A percentile compares a stretch with the other conserved stretches of the same genome.
These are phyloP conservation scores for Illadopsis cleaveri DNA, from an alignment of 2,113 vertebrate genomes.

Conservation along the genomic window DNA sequence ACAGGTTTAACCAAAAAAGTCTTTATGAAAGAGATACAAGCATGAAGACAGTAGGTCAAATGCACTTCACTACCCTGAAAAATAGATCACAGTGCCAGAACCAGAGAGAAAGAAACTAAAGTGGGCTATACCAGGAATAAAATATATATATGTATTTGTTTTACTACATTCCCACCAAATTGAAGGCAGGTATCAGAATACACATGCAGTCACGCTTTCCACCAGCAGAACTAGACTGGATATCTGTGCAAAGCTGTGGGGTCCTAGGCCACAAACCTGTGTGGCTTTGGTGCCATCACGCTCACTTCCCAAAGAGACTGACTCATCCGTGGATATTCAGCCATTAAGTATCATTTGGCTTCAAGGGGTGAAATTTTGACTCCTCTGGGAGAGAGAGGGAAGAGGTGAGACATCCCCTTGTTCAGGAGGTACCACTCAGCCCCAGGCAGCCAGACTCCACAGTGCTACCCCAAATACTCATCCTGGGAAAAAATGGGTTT, in stretches of 20 bases:
- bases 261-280: accelerated
- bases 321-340: background rate
- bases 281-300: background rate
- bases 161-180: background rate
- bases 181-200: background rate
- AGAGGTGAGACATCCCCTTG: background rate
- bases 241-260: background rate
- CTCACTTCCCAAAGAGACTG: background rate
- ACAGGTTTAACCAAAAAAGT: background rate
- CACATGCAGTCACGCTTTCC: background rate
- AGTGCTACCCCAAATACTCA: background rate
- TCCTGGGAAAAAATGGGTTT: background rate
- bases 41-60: background rate
- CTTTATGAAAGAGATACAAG: background rate
- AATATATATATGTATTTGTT: too few relatives aligned
- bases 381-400: background rate
- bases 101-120: background rate
- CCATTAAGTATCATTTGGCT: background rate
- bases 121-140: background rate
- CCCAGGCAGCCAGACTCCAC: background rate
- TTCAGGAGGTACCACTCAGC: background rate
- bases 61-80: background rate
- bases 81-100: background rate
- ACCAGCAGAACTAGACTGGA: background rate
- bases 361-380: background rate